phyloP scores from a whole-genome alignment of 1,140 invertebrate species.

The Alviniconcha marisindica region DNA sequence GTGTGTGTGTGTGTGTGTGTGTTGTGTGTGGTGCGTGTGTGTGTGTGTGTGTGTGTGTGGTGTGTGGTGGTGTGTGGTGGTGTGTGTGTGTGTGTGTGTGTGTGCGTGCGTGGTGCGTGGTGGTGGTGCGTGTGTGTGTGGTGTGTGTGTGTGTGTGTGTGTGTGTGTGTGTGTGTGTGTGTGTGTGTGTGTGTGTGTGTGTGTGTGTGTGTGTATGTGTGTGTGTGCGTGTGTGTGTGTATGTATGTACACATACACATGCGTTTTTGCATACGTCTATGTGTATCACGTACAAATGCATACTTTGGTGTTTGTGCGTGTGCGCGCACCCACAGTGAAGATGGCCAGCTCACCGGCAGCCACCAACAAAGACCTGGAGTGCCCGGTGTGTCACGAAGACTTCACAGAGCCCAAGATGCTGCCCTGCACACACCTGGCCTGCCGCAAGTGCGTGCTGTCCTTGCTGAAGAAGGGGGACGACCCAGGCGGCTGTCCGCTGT shows the following conservation, averaged over 20 bases:
- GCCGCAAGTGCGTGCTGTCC: neutral
- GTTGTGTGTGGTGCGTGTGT: no score
- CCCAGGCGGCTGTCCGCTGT: neutral
- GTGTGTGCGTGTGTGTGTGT: no score
- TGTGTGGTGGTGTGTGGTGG: no score
- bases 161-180: no score
- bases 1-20: no score
- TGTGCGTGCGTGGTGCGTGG: no score
- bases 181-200: no score
- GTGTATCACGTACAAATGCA: neutral
- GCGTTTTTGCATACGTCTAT: neutral
- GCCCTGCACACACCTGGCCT: conserved; percentile 2
- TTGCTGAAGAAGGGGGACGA: neutral
- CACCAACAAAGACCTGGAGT: conserved; percentile 5
- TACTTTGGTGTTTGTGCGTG: neutral
- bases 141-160: no score
- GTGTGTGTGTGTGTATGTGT: no score
- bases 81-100: no score
- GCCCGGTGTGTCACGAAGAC: conserved; percentile 24
- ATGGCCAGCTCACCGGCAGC: neutral
- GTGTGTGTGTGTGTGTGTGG: no score
- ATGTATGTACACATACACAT: neutral
- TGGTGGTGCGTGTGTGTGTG: no score
- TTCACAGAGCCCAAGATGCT: neutral
- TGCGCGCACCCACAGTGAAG: neutral